A percentile compares a stretch with the other conserved stretches of the same genome.
Conservation (phyloP, 2,113 vertebrate species). For the Microcebus ravelobensis region DNA sequence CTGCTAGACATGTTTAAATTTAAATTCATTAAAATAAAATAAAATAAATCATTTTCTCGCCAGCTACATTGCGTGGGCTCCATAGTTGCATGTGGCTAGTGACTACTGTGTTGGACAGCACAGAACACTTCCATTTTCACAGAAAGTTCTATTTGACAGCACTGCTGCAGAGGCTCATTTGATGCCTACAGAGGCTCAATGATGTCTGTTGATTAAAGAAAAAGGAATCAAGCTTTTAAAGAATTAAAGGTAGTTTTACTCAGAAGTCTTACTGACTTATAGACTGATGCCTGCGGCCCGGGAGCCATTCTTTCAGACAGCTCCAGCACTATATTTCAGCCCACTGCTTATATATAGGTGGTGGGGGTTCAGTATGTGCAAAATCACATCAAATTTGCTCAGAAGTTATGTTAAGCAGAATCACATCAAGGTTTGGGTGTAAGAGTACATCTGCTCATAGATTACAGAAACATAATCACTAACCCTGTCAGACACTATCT, state of each 20-base stretch:
- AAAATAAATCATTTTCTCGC: background rate
- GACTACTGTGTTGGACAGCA: background rate
- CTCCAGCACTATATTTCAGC: background rate
- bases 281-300: rapidly evolving
- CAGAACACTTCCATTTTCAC: background rate
- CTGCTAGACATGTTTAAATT: background rate
- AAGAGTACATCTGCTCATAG: background rate
- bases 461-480: background rate
- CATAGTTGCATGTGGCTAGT: background rate
- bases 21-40: background rate
- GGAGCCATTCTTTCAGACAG: background rate
- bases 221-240: background rate
- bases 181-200: background rate
- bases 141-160: background rate
- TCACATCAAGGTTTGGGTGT: background rate
- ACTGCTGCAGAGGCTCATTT: rapidly evolving
- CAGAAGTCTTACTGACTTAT: background rate
- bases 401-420: background rate
- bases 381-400: background rate
- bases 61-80: background rate
- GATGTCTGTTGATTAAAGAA: background rate
- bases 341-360: background rate
- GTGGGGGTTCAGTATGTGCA: background rate
- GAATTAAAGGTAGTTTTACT: background rate
- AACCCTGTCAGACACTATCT: background rate